Percentiles rank a stretch among this genome's conserved stretches.
These are phyloP conservation scores for Liparis tanakae DNA, from an alignment of 2,797 vertebrate genomes.

Conservation along the genomic window DNA sequence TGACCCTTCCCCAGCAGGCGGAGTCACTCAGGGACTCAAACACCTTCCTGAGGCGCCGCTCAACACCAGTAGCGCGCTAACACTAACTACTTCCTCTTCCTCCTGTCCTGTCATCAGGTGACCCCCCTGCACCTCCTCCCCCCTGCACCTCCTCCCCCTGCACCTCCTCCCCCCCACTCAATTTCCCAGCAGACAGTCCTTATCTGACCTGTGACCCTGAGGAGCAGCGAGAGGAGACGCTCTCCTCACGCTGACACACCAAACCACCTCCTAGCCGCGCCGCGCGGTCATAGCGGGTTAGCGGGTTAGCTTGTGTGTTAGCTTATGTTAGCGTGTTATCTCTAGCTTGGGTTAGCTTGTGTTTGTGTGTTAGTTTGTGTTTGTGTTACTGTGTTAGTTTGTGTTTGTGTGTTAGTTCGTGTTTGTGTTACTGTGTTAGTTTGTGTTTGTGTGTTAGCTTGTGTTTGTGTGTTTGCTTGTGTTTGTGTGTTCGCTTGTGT, in stretches of 20 bases:
- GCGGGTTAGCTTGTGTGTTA: background rate
- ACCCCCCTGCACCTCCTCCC: conserved; percentile 15
- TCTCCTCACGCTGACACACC: too few species aligned
- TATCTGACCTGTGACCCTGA: conserved; percentile 77
- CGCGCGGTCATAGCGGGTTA: too few species aligned
- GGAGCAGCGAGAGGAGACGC: conserved; percentile 68
- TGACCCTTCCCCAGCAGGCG: conserved; percentile 41
- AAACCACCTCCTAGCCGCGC: conserved; percentile 60
- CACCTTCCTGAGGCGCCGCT: conserved; percentile 67
- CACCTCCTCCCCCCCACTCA: conserved; percentile 11
- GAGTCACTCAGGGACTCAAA: conserved; percentile 70
- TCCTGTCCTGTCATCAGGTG: conserved; percentile 67
- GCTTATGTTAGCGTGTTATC: background rate
- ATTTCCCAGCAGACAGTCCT: conserved; percentile 70
- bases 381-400: conserved; percentile 10
- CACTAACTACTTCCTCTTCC: conserved; percentile 69
- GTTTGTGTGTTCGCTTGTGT: too few species aligned
- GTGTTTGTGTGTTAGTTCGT: too few species aligned
- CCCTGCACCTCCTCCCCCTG: too few species aligned
- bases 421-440: background rate
- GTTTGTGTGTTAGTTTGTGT: too few species aligned
- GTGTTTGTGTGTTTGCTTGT: too few species aligned
- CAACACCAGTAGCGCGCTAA: conserved; percentile 73
- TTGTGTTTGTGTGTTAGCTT: too few species aligned
- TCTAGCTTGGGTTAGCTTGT: too few species aligned